Base-by-base conservation (phyloP, 2,888 invertebrate species). In the Drosophila formosana region DNA sequence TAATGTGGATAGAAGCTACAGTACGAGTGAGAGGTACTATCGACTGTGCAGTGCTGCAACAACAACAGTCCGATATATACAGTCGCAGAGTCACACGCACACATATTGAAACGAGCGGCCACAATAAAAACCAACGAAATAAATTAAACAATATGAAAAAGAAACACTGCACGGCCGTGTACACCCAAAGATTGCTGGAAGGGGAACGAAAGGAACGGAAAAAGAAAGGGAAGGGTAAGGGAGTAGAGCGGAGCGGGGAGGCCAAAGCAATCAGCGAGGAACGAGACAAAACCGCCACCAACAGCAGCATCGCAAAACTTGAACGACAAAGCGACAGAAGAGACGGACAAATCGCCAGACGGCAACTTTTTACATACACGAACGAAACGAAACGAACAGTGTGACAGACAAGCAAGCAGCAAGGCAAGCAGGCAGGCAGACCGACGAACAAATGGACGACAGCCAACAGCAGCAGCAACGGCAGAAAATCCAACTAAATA, bases 141-240 rank as follows among this genome's bases (percentile, higher is more conserved):
- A 84, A 84, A 84, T 84, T 84, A 86, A 84, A 86, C 86, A 86
- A 86, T 86, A 84, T 86, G 86, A 86, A 84, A 84, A 84, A 79
- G 81, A 86, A 79, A 86, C 81, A 79, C 74, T 77, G 79, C 82
- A 78, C 72, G 77, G 68, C 63, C 50, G 28, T 55, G 64, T 67
- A 79, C 78, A 78, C 80, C 81, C 77, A 78, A 80, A 82, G 70
- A 78, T 52, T 78, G 74, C 75, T 70, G 75, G 67, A 73, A 46
- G 66, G 56, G 75, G 63, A 52, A 60, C 18, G 53, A 28, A 49
- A n/a, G 11, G 28, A 51, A 26, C 7, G 34, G 8, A 51, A 45
- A 11, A 11, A 32, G 23, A 4, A 4, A 26, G 30, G 18, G 18
- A 18, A 18, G 18, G 18, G 18, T 18, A 18, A 1, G 18, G 18